These are phyloP conservation scores for human (Homo sapiens) DNA, from an alignment of 2,113 vertebrate species.

Conservation along the genomic window DNA sequence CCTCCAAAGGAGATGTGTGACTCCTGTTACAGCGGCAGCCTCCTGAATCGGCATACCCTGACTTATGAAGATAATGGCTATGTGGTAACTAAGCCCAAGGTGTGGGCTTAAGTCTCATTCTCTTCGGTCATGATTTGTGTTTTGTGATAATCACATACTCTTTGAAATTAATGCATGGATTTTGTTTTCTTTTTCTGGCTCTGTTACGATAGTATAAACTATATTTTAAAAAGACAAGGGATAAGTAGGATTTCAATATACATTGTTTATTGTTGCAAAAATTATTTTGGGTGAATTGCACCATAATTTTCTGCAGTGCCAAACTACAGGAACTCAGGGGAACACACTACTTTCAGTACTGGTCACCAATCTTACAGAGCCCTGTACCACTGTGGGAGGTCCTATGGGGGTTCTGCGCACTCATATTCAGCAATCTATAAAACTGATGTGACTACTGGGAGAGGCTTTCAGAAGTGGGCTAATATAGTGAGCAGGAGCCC, in stretches of 20 bases:
- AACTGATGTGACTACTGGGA: neutral
- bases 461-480: neutral
- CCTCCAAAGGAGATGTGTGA: fast-evolving
- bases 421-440: neutral
- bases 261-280: slow-evolving; percentile 15
- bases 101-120: neutral
- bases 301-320: neutral
- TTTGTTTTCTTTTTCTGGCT: neutral
- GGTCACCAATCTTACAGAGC: neutral
- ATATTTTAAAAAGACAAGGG: neutral
- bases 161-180: slow-evolving; percentile 22
- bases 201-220: neutral
- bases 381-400: neutral
- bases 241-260: neutral
- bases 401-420: neutral
- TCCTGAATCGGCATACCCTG: slow-evolving; percentile 55
- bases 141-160: neutral
- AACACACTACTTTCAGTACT: neutral
- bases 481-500: neutral
- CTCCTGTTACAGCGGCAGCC: fast-evolving
- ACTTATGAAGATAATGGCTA: neutral
- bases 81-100: neutral
- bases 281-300: neutral
- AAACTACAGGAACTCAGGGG: neutral
- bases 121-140: neutral